Evolutionary conservation across 1,140 invertebrate genomes (phyloP).

Genomic region (Pseudachorutes palmiensis): DNA sequence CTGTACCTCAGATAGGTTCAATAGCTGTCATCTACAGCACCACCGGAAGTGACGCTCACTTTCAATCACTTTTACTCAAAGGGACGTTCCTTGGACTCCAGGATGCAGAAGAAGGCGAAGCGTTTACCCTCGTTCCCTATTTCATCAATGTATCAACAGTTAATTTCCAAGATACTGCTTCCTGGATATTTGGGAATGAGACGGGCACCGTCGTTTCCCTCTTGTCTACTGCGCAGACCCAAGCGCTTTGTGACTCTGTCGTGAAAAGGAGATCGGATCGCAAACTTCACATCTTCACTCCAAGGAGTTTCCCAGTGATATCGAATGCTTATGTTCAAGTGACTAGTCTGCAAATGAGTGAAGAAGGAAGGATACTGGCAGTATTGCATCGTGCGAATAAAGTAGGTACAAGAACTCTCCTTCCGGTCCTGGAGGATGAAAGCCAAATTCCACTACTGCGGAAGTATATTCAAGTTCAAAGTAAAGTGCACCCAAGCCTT

Average conservation of each 20-base stretch:
- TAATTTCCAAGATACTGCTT: conserved; percentile 17
- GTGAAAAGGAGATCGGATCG: conserved; percentile 11
- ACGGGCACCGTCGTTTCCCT: conserved; percentile 20
- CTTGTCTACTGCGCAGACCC: conserved; percentile 11
- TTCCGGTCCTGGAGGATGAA: conserved; percentile 28
- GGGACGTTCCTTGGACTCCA: neutral
- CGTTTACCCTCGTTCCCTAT: neutral
- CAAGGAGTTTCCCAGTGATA: conserved; percentile 21
- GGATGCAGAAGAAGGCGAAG: neutral
- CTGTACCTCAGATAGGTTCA: too few species aligned
- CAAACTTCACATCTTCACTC: too few species aligned
- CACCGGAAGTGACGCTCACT: neutral
- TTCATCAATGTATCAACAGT: conserved; percentile 10
- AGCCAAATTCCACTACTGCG: conserved; percentile 17
- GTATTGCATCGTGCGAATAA: conserved; percentile 30
- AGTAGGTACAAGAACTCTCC: conserved; percentile 18
- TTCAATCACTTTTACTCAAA: neutral
- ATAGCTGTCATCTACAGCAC: too few species aligned
- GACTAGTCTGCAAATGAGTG: conserved; percentile 26
- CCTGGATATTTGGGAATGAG: conserved; percentile 12
- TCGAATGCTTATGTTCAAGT: neutral
- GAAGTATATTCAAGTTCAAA: conserved; percentile 1
- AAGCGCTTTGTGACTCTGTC: conserved; percentile 9
- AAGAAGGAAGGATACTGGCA: conserved; percentile 13
- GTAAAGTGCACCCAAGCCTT: too few species aligned